Percentiles rank a stretch among this genome's conserved stretches.
phyloP scores from a whole-genome alignment of 2,797 vertebrate genomes.

The Loriculus beryllinus region DNA sequence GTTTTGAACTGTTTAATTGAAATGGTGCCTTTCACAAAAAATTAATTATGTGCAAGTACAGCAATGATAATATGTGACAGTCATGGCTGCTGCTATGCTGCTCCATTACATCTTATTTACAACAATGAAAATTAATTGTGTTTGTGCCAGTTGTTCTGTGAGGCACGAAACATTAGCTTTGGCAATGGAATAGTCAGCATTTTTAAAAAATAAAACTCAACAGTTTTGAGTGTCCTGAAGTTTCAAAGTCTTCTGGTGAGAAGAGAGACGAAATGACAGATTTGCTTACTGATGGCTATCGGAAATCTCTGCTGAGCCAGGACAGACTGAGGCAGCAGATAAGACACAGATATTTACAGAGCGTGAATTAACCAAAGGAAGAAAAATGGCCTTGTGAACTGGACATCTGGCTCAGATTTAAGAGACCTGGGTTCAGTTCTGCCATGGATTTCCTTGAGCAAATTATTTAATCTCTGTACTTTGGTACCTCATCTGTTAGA shows the following conservation, averaged over 20 bases:
- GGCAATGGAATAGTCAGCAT: not conserved
- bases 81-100: not conserved
- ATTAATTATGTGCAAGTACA: conserved; percentile 37
- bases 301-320: not conserved
- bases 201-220: not conserved
- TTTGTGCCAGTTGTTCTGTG: not conserved
- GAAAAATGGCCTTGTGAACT: conserved; percentile 1
- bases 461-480: conserved; percentile 37
- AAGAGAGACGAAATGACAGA: not conserved
- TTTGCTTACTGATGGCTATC: not conserved
- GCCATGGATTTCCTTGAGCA: conserved; percentile 7
- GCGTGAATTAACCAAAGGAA: conserved; percentile 12
- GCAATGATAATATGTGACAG: conserved; percentile 19
- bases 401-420: conserved; percentile 30
- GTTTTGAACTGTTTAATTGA: conserved; percentile 20
- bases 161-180: not conserved
- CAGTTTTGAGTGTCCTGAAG: not conserved
- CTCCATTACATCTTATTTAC: conserved; percentile 47
- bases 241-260: not conserved
- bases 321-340: not conserved
- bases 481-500: conserved; percentile 27
- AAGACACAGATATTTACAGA: conserved; percentile 18
- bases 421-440: not conserved
- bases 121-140: not conserved
- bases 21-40: conserved; percentile 15